These are phyloP conservation scores for Tolmerus cingulatus DNA, from an alignment of 2,888 invertebrate genomes.

Conservation along the genomic window DNA sequence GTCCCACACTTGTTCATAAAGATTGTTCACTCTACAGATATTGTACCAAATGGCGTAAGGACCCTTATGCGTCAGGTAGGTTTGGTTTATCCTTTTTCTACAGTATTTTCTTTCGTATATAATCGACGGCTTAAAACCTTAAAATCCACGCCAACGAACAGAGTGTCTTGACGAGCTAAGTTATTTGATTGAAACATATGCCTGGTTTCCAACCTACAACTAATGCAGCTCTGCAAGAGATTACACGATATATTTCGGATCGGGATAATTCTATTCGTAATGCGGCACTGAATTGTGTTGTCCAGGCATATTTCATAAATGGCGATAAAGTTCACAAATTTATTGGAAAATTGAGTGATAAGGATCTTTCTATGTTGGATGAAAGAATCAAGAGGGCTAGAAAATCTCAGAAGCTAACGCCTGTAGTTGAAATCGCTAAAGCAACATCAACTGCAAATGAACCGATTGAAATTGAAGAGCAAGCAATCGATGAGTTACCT, in stretches of 20 bases:
- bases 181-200: constrained; percentile 80
- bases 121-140: constrained; percentile 95
- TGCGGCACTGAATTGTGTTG: constrained; percentile 93
- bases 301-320: constrained; percentile 87
- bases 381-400: constrained; percentile 94
- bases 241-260: constrained; percentile 95
- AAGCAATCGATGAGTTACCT: constrained; percentile 60
- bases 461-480: constrained; percentile 62
- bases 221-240: constrained; percentile 78
- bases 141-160: constrained; percentile 94
- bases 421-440: constrained; percentile 62
- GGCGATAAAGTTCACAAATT: constrained; percentile 90
- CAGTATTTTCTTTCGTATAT: constrained; percentile 88
- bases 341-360: constrained; percentile 92
- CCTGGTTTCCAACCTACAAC: constrained; percentile 84
- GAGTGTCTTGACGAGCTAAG: constrained; percentile 95
- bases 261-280: constrained; percentile 95
- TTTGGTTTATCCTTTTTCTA: constrained; percentile 85
- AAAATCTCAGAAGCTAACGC: constrained; percentile 68
- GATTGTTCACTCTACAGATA: constrained; percentile 96
- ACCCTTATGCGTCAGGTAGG: constrained; percentile 84
- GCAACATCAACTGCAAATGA: constrained; percentile 56
- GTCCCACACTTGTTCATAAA: constrained; percentile 94
- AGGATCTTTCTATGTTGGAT: constrained; percentile 92
- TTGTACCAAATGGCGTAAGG: constrained; percentile 89